Conservation (phyloP, 2,113 vertebrate genomes). For the Microtus richardsoni region DNA sequence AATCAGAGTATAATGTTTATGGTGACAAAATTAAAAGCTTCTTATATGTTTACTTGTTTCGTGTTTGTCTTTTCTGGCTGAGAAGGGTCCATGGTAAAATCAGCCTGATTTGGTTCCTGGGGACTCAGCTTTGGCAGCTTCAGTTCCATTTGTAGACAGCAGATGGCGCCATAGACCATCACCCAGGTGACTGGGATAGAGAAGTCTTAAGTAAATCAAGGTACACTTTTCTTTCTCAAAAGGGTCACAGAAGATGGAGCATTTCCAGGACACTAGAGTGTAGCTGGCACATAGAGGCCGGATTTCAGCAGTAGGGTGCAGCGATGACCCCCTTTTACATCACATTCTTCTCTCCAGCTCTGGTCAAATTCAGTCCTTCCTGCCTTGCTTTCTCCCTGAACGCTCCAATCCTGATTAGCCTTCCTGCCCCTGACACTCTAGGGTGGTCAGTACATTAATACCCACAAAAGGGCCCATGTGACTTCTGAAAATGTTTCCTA, state of each 20-base stretch:
- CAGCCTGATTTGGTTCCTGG: not conserved
- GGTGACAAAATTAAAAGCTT: conserved; percentile 78
- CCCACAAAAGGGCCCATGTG: not conserved
- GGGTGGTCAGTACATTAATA: not conserved
- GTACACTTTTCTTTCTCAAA: not conserved
- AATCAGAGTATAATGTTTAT: conserved; percentile 84
- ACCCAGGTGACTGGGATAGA: not conserved
- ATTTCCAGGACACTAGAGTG: not conserved
- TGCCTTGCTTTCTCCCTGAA: not conserved
- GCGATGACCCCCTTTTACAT: too few relatives aligned
- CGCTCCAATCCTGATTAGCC: not conserved
- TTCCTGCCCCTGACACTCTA: not conserved
- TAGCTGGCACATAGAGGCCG: not conserved
- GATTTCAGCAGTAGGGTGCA: not conserved
- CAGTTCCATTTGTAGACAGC: conserved; percentile 13
- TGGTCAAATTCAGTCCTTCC: not conserved
- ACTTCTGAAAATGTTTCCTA: not conserved
- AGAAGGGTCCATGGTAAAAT: not conserved
- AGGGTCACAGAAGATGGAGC: not conserved
- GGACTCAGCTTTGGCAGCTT: not conserved
- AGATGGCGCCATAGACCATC: conserved; percentile 67
- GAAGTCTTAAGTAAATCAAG: not conserved
- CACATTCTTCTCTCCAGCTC: not conserved
- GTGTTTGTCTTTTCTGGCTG: not conserved
- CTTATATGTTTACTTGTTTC: conserved; percentile 65